Evolutionary conservation across 2,113 vertebrate genomes (phyloP), one percentile per base, ranked within the genome.

Genomic region (Lagopus leucura): DNA sequence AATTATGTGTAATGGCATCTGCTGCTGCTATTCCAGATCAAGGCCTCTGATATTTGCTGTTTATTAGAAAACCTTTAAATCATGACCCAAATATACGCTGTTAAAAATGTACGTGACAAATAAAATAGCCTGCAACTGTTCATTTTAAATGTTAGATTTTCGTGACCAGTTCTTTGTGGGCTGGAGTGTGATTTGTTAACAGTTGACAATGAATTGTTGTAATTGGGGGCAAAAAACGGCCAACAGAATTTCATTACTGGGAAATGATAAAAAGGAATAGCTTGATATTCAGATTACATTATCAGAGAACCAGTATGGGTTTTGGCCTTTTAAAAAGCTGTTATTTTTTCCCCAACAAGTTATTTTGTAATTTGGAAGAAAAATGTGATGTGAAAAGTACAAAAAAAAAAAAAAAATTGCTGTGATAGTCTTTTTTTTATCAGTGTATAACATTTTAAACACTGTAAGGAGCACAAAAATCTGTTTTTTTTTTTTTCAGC

Each of bases 1-100:
- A 87, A 93, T 84, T 82, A 89, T 80, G 72, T 74, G 58, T 52
- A 91, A 88, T 45, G 34, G 72, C 94, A 93, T 91, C 91, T 94
- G 60, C 79, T 88, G 78, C 69, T 88, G 72, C 72, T 92, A 36
- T 87, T 94, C 78, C 70, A n/a, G 90, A 89, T 61, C 34, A 48
- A 75, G 72, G 69, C 28, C 67, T 89, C 61, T 45, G 86, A 22
- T 88, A 94, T 69, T 92, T 93, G 38, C n/a, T 93, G n/a, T 67
- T 96, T 86, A 90, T 82, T 82, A 38, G 89, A 88, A 92, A 74
- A 77, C 70, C 34, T 80, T 89, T 30, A 92, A 89, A 66, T 85
- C 18, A 14, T 45, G 11, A 79, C 32, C 63, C 8, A 38, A 60
- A 66, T 19, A 11, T 58, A 85, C 48, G 38, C 20, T 61, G 22